Evolutionary conservation across 2,113 vertebrate species (phyloP), one percentile per base, ranked within the genome.

Genomic region (Gila orcuttii): DNA sequence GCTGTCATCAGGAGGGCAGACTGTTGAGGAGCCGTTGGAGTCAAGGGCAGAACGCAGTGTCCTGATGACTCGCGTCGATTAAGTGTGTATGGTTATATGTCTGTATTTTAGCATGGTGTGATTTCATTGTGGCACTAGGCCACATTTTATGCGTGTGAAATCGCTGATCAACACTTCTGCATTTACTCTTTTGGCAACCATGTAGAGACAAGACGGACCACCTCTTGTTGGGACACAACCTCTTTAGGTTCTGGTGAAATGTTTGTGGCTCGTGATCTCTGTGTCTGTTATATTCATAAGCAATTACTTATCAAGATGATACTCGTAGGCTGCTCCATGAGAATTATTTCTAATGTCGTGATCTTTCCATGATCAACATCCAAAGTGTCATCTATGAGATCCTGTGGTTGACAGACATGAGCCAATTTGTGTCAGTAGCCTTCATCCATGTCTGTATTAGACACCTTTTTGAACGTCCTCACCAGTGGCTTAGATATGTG

Each of bases 41-140:
- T 93, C 93, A 94, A 94, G 93, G 92, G 89, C 91, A 92, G 90
- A 87, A 89, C 88, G 86, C 86, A 87, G 88, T 89, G 90, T 92
- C 91, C 92, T 85, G 74, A 47, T 85, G 64, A 85, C 59, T 39
- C 23, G 73, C 60, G 60, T 59, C 42, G 47, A 31, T 68, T 78
- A 71, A 86, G 86, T 87, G 71, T 64, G n/a, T 66, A 57, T 47
- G 83, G 23, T 85, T 88, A 81, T 62, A n/a, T 25, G 55, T 33
- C 28, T 82, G 79, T 28, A 68, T 82, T 42, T 83, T 60, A 9
- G 75, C 36, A 42, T 36, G n/a, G 36, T 62, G 57, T 76, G 31
- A 60, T 59, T 78, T 47, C 47, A 85, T 66, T 75, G 42, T 81
- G 79, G 62, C 75, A 57, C 47, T 13, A n/a, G 75, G 75, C 75